Evolutionary conservation across 2,888 invertebrate species (phyloP), one percentile per base, ranked within the genome.

Genomic region (Parapristionchus giblindavisi): DNA sequence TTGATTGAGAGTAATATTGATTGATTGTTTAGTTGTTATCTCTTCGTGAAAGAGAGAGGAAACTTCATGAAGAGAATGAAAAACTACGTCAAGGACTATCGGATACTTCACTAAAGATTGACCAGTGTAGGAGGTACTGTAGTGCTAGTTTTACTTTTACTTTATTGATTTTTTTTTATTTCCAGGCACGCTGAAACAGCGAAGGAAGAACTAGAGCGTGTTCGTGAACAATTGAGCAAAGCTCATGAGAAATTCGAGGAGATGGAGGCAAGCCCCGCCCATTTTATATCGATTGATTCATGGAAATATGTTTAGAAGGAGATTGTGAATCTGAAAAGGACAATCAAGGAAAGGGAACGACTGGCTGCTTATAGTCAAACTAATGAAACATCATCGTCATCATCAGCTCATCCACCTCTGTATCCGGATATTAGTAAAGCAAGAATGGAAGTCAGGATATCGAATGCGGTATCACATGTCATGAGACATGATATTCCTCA

Each of bases 301-400:
- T n/a, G n/a, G n/a, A n/a, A n/a, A n/a, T 3, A 3, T 2, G 3
- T 40, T 48, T 61, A 77, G 61, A 77, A 77, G n/a, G 74, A 77
- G 60, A 29, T 79, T 5, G 8, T 32, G 24, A 66, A 73, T 6
- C 48, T 79, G 76, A 68, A 76, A 27, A 77, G 77, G 24, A 58
- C 73, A 63, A 48, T 79, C 40, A 70, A 76, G 14, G 75, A 79
- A 60, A 77, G 75, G 63, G 76, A 76, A 24, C 36, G 75, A 60
- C 76, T 81, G 0, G 77, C 78, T 36, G 74, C 76, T 52, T 80
- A 81, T 71, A 77, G 76, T 38, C 82, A 81, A 60, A 80, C 80
- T 32, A 81, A 81, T 68, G 78, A 48, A n/a, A n/a, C 52, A 34
- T 21, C 51, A 3, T n/a, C 63, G 24, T 51, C 68, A 11, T 52